Conservation (phyloP, 2,113 vertebrate species). For the Jacana jacana region DNA sequence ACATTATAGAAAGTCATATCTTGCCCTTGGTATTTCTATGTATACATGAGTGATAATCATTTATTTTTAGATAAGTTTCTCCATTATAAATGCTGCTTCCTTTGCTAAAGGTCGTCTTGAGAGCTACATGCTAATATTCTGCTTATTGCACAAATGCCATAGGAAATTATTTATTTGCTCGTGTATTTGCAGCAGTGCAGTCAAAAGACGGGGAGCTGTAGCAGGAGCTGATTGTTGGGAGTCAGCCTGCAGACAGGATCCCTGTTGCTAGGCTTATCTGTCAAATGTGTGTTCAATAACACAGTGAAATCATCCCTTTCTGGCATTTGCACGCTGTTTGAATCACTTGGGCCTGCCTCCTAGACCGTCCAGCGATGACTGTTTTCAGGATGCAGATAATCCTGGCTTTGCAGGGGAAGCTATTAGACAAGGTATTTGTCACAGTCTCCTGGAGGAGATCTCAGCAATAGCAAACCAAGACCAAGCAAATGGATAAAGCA, state of each 20-base stretch:
- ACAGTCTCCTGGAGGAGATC: not conserved
- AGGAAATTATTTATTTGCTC: constrained; percentile 16
- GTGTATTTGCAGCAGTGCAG: not conserved
- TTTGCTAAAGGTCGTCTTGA: constrained; percentile 21
- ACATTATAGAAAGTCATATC: constrained; percentile 56
- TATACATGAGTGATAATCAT: constrained; percentile 29
- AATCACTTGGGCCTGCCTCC: constrained; percentile 11
- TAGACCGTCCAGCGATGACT: not conserved
- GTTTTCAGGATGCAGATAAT: not conserved
- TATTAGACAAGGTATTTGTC: not conserved
- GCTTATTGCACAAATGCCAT: not conserved
- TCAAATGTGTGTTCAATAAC: not conserved
- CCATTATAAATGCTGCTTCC: constrained; percentile 12
- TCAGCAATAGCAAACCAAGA: not conserved
- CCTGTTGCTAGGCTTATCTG: constrained; percentile 33
- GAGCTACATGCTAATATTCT: constrained; percentile 29
- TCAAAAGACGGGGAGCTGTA: not conserved
- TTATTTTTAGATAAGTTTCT: constrained; percentile 67
- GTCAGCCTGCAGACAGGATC: not conserved
- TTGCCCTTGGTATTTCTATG: constrained; percentile 68
- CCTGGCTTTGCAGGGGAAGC: not conserved
- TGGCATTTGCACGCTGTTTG: not conserved
- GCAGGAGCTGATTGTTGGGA: not conserved
- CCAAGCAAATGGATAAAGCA: not conserved
- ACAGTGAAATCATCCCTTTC: constrained; percentile 7